A percentile compares a stretch with the other conserved stretches of the same genome.
These are phyloP conservation scores for Apamea anceps DNA, from an alignment of 2,888 invertebrate genomes.

Conservation along the genomic window DNA sequence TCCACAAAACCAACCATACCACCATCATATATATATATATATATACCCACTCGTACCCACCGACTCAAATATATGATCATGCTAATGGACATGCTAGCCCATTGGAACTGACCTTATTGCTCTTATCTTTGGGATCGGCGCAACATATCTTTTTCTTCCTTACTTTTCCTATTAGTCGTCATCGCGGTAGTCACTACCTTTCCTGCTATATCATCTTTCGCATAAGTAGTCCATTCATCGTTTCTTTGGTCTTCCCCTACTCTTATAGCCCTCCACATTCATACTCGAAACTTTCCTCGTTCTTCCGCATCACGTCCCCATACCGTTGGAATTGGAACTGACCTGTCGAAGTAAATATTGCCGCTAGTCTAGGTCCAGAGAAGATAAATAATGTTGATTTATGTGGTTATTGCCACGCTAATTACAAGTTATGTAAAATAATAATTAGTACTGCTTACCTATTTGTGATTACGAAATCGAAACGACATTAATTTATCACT, in stretches of 20 bases:
- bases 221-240: neutral
- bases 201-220: neutral
- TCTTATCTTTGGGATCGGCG: neutral
- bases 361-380: neutral
- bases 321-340: neutral
- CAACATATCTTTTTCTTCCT: neutral
- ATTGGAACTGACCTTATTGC: neutral
- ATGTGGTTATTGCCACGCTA: neutral
- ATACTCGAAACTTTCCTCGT: neutral
- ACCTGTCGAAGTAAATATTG: neutral
- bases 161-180: neutral
- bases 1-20: no score
- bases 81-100: neutral
- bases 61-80: neutral
- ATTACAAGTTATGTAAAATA: conserved; percentile 15
- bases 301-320: neutral
- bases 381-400: neutral
- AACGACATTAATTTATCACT: conserved; percentile 3
- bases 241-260: neutral
- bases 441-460: neutral
- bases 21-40: neutral
- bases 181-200: neutral
- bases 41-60: neutral
- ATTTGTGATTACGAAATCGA: conserved; percentile 6
- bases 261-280: conserved; percentile 3